Conservation (phyloP, 1,140 invertebrate genomes). For the Aethina tumida region DNA sequence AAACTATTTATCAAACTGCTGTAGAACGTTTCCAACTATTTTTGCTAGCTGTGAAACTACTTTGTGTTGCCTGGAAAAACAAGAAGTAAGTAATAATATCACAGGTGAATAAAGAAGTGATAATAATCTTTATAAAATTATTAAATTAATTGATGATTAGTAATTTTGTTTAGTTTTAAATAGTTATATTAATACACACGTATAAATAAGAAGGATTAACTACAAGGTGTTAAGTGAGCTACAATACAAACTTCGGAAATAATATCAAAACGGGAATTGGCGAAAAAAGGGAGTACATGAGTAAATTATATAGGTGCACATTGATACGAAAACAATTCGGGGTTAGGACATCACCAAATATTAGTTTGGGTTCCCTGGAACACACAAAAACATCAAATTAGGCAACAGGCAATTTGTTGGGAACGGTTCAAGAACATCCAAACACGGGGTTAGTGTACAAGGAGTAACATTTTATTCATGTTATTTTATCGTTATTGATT, state of each 20-base stretch:
- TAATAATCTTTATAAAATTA: slow-evolving; percentile 6
- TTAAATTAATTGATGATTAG: background rate
- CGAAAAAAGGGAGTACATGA: too few relatives aligned
- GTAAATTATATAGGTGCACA: too few relatives aligned
- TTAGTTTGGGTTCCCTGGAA: background rate
- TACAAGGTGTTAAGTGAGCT: background rate
- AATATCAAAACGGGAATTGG: too few relatives aligned
- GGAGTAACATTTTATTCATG: background rate
- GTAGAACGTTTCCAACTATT: slow-evolving; percentile 24
- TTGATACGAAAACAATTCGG: too few relatives aligned
- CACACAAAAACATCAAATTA: background rate
- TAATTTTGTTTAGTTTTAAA: slow-evolving; percentile 2
- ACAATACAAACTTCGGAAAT: too few relatives aligned
- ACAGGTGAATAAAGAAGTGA: slow-evolving; percentile 7
- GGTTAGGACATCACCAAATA: too few relatives aligned
- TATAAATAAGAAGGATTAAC: too few relatives aligned
- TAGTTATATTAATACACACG: slow-evolving; percentile 4
- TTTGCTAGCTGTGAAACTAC: slow-evolving; percentile 21
- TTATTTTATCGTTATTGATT: background rate
- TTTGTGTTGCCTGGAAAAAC: slow-evolving; percentile 23
- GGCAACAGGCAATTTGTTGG: background rate
- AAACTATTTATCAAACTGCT: slow-evolving; percentile 14
- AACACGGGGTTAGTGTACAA: slow-evolving; percentile 1
- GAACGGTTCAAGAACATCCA: background rate
- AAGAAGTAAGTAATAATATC: slow-evolving; percentile 4